phyloP scores from a whole-genome alignment of 2,797 vertebrate species.

The Melanotaenia pygmaea region DNA sequence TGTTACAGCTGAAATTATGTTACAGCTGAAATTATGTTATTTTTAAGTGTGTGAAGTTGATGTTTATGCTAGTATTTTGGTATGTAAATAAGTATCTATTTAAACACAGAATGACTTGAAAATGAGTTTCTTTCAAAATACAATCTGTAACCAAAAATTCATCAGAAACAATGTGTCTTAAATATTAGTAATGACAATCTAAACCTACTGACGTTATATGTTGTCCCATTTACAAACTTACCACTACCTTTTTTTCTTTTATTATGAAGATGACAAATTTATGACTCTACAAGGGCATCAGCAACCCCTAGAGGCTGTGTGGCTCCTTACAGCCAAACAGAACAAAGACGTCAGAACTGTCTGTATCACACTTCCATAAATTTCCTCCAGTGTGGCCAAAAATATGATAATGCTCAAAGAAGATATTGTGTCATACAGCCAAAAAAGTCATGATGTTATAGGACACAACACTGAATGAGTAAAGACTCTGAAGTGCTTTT shows the following conservation, averaged over 20 bases:
- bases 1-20: not conserved
- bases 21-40: not conserved
- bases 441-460: slow-evolving; percentile 1
- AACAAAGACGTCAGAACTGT: slow-evolving; percentile 31
- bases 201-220: not conserved
- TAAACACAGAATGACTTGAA: not conserved
- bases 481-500: not conserved
- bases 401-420: slow-evolving; percentile 30
- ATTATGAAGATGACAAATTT: slow-evolving; percentile 23
- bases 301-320: slow-evolving; percentile 43
- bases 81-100: not conserved
- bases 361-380: slow-evolving; percentile 26
- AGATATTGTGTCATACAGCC: slow-evolving; percentile 8
- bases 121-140: slow-evolving; percentile 12
- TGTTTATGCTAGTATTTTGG: not conserved
- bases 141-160: slow-evolving; percentile 13
- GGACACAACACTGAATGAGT: not conserved
- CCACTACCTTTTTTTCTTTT: not conserved
- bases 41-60: not conserved
- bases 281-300: slow-evolving; percentile 11
- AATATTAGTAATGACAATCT: slow-evolving; percentile 13
- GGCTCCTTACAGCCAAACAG: slow-evolving; percentile 33
- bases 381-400: slow-evolving; percentile 35
- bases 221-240: not conserved
- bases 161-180: slow-evolving; percentile 2